Percentiles rank a stretch among this genome's conserved stretches.
phyloP scores from a whole-genome alignment of 2,797 vertebrate species.

The Pangasius macronema region DNA sequence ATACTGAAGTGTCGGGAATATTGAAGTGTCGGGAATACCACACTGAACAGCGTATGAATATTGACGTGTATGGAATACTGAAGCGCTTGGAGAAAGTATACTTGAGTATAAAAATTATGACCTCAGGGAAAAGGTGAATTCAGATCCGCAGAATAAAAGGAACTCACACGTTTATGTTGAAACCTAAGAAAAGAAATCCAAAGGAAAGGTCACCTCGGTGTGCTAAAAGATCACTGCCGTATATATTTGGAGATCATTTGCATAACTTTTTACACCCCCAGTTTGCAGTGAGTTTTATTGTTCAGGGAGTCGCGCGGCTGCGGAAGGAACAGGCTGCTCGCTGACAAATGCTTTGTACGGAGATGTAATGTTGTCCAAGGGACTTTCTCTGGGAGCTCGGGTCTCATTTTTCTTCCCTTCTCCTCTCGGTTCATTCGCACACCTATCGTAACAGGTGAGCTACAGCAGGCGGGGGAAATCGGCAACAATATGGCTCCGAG shows the following conservation, averaged over 20 bases:
- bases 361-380: constrained; percentile 59
- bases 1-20: background rate
- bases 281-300: constrained; percentile 32
- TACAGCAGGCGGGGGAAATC: constrained; percentile 53
- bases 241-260: constrained; percentile 32
- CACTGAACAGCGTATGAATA: too few species aligned
- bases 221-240: background rate
- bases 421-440: constrained; percentile 29
- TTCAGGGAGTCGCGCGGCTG: background rate
- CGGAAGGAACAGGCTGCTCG: constrained; percentile 45
- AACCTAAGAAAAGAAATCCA: background rate
- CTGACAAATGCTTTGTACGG: constrained; percentile 50
- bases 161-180: background rate
- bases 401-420: constrained; percentile 51
- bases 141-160: background rate
- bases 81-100: background rate
- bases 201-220: background rate
- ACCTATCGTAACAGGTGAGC: constrained; percentile 49
- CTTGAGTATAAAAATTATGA: background rate
- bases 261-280: constrained; percentile 28
- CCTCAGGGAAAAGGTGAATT: background rate
- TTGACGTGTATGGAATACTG: too few species aligned
- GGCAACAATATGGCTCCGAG: constrained; percentile 41
- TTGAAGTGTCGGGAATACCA: background rate
- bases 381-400: constrained; percentile 41